Evolutionary conservation across 1,140 invertebrate species (phyloP).

Genomic region (Danaus melanippus): DNA sequence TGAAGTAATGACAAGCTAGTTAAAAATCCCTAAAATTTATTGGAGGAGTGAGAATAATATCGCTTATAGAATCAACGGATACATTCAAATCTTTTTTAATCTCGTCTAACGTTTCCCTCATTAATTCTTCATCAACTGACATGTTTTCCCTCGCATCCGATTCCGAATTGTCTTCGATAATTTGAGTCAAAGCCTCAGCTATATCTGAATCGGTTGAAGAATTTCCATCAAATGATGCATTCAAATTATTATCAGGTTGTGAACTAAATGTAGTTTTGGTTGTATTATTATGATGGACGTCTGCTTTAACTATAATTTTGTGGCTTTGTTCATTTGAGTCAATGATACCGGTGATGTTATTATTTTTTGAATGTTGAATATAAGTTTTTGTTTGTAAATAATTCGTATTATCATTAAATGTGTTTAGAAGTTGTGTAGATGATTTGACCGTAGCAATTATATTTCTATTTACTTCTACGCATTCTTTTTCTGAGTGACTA

Average conservation of each 20-base stretch:
- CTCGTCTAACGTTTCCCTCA: conserved; percentile 46
- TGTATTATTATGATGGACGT: no score
- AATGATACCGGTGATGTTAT: no score
- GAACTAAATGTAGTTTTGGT: no score
- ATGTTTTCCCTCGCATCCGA: conserved; percentile 20
- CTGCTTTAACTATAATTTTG: no score
- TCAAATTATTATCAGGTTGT: not conserved
- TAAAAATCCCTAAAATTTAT: conserved; percentile 34
- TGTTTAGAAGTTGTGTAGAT: conserved; percentile 46
- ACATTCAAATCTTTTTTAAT: conserved; percentile 32
- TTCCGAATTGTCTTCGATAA: conserved; percentile 29
- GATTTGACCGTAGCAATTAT: conserved; percentile 34
- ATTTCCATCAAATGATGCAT: conserved; percentile 8
- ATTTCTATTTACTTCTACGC: not conserved
- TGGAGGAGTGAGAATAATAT: conserved; percentile 44
- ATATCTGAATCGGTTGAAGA: conserved; percentile 24
- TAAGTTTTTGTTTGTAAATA: conserved; percentile 1
- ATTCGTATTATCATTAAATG: conserved; percentile 15
- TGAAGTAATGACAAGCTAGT: not conserved
- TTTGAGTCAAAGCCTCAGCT: conserved; percentile 44
- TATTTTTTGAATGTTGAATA: no score
- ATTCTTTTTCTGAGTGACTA: conserved; percentile 8
- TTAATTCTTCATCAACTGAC: conserved; percentile 40
- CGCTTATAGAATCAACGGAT: conserved; percentile 24
- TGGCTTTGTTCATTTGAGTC: no score